phyloP scores from a whole-genome alignment of 2,888 invertebrate genomes.

The Tribolium freemani region DNA sequence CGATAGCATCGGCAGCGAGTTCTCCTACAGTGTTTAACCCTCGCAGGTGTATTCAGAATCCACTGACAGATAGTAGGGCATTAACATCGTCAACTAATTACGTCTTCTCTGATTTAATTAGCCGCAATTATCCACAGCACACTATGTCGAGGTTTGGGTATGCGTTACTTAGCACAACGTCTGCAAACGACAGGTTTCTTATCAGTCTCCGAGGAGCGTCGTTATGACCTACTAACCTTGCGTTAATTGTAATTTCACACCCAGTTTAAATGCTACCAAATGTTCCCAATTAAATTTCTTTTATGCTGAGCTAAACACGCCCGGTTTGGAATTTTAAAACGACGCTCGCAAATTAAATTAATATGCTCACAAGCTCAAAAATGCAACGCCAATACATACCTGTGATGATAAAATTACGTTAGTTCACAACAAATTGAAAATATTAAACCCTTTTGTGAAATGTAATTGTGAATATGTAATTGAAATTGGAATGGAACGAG shows the following conservation, averaged over 20 bases:
- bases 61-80: slow-evolving; percentile 55
- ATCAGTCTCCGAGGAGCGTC: slow-evolving; percentile 42
- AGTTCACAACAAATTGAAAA: too few relatives aligned
- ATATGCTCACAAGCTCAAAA: slow-evolving; percentile 19
- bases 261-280: slow-evolving; percentile 33
- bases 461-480: too few relatives aligned
- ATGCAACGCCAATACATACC: too few relatives aligned
- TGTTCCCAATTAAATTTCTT: slow-evolving; percentile 33
- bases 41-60: slow-evolving; percentile 52
- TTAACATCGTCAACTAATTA: slow-evolving; percentile 57
- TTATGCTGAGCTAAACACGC: slow-evolving; percentile 28
- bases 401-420: too few relatives aligned
- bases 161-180: slow-evolving; percentile 47
- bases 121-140: slow-evolving; percentile 55
- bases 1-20: slow-evolving; percentile 27
- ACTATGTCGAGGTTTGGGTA: slow-evolving; percentile 46
- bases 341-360: slow-evolving; percentile 11
- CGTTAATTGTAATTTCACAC: slow-evolving; percentile 41
- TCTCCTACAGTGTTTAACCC: slow-evolving; percentile 47
- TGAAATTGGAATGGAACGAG: too few relatives aligned
- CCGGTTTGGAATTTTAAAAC: slow-evolving; percentile 26
- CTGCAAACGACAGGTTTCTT: slow-evolving; percentile 49
- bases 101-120: slow-evolving; percentile 58
- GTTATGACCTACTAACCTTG: slow-evolving; percentile 44
- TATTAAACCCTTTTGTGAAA: too few relatives aligned